Evolutionary conservation across 2,888 invertebrate genomes (phyloP), one percentile per base, ranked within the genome.

Genomic region (Stictocephala bisonia): DNA sequence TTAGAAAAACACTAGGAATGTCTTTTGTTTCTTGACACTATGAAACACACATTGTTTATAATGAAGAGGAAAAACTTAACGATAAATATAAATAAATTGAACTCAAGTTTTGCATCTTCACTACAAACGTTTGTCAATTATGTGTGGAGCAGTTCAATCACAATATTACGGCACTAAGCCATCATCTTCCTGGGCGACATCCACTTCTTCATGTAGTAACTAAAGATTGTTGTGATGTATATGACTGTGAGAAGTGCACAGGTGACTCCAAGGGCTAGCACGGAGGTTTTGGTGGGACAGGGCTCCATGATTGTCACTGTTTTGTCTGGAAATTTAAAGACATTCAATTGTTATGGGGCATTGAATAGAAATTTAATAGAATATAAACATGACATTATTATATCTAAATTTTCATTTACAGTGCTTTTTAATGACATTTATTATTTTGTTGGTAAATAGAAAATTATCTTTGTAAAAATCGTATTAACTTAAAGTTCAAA

Each of bases 151-250:
- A 58, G 60, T 66, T 72, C 9, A 18, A 22, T 56, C 44, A 51
- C 18, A 50, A 60, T 7, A n/a, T 51, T 51, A 24, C n/a, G 7
- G 7, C 40, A 48, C 56, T 76, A 90, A 82, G 89, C 87, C 87
- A 93, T 89, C 84, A 91, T 92, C 84, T 95, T 95, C 80, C 92
- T 90, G 13, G 94, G 94, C 78, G 91, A 88, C 84, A 94, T 88
- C 94, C 95, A 95, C 84, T 95, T 95, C 84, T 93, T 93, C 92
- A 95, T 94, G 87, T 93, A 94, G 85, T 95, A 95, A 85, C 93
- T 95, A 88, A 95, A 95, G 81, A 96, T 88, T 67, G 95, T 96
- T 80, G 94, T 94, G 81, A 96, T 91, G 86, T 96, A 96, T 71
- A 96, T 89, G 72, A 96, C 88, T 68, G 96, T 90, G 81, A 97